These are phyloP conservation scores for Bufo bufo DNA, from an alignment of 2,113 vertebrate genomes.

Conservation along the genomic window DNA sequence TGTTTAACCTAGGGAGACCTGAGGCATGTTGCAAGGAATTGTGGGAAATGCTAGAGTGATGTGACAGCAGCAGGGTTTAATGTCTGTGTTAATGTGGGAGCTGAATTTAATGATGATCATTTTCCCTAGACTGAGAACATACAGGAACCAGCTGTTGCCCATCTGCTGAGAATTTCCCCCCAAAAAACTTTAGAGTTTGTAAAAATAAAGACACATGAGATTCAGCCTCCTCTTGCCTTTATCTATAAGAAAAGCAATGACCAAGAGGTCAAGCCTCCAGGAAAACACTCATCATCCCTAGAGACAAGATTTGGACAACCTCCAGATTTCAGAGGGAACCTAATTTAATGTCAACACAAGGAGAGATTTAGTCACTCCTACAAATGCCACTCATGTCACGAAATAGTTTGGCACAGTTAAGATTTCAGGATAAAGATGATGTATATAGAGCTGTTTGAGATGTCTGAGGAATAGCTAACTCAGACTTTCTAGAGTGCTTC, in stretches of 20 bases:
- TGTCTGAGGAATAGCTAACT: constrained; percentile 18
- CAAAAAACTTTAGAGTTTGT: background rate
- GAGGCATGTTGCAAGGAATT: background rate
- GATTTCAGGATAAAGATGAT: constrained; percentile 33
- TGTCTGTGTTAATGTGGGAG: constrained; percentile 21
- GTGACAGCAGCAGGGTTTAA: constrained; percentile 10
- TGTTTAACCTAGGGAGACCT: background rate
- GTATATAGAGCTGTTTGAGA: constrained; percentile 10
- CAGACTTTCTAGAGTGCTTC: background rate
- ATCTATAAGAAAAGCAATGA: constrained; percentile 42
- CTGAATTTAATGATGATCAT: constrained; percentile 11
- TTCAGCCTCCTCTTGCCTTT: background rate
- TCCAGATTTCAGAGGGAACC: constrained; percentile 40
- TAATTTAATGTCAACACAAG: constrained; percentile 42
- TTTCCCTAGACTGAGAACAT: constrained; percentile 21
- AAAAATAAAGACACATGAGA: constrained; percentile 44
- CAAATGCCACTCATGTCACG: constrained; percentile 32
- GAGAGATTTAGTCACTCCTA: constrained; percentile 10
- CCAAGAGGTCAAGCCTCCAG: constrained; percentile 38
- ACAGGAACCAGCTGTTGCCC: constrained; percentile 38
- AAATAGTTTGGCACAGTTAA: constrained; percentile 29
- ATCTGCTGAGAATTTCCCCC: constrained; percentile 21
- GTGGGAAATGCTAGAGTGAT: background rate
- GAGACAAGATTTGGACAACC: constrained; percentile 39
- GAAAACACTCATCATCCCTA: constrained; percentile 52